These are phyloP conservation scores for Bufo gargarizans DNA, from an alignment of 2,113 vertebrate genomes.

Conservation along the genomic window DNA sequence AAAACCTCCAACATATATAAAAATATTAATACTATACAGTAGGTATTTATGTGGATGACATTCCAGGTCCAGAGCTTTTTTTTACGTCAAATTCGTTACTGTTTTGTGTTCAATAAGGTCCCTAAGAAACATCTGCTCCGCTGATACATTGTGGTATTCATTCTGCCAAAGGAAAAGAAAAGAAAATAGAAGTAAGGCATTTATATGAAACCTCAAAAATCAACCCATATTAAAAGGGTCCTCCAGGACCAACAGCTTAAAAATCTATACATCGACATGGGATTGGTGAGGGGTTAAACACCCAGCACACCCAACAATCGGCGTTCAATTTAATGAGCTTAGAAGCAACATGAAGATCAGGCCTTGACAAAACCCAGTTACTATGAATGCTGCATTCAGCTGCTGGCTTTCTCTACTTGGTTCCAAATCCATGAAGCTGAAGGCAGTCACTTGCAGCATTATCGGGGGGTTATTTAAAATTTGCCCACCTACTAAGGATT, in stretches of 20 bases:
- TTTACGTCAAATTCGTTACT: conserved; percentile 76
- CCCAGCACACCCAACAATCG: too few species aligned
- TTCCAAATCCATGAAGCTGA: too few species aligned
- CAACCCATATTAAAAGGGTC: not conserved
- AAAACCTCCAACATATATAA: conserved; percentile 70
- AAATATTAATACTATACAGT: conserved; percentile 60
- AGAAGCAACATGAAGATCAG: too few species aligned
- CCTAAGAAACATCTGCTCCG: conserved; percentile 78
- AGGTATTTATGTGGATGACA: not conserved
- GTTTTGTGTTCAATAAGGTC: conserved; percentile 75
- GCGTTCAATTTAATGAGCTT: too few species aligned
- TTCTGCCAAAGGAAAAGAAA: conserved; percentile 66
- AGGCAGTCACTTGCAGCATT: too few species aligned
- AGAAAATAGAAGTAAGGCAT: conserved; percentile 1
- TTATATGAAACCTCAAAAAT: not conserved
- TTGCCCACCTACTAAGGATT: too few species aligned
- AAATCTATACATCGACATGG: too few species aligned
- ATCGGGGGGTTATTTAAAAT: too few species aligned
- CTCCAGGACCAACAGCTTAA: too few species aligned
- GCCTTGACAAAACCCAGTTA: not conserved
- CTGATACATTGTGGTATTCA: conserved; percentile 76
- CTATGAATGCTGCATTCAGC: too few species aligned
- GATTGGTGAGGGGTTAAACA: too few species aligned
- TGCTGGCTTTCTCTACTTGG: too few species aligned
- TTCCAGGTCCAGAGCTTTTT: not conserved